Base-by-base conservation (phyloP, 2,113 vertebrate species). In the Mus spicilegus region DNA sequence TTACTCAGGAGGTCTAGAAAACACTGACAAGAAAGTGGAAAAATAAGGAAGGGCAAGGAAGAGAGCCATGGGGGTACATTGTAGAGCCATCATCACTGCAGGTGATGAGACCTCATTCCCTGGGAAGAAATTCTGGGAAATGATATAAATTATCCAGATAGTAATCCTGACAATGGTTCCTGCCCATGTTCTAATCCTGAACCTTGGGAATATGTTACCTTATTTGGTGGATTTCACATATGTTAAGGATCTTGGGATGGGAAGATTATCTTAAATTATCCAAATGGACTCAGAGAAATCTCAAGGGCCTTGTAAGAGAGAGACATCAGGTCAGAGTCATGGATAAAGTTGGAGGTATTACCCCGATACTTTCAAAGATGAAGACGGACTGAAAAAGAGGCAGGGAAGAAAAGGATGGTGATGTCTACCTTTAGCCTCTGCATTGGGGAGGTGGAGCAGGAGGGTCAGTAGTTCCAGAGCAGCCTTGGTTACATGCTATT, bases 221-320 rank as follows among this genome's bases (percentile, higher is more conserved):
- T 89, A 20, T 42, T 46, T 77, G 7, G 13, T 88, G 80, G 51
- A 80, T 13, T 88, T 87, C 80, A 65, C 54, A 69, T 30, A 20
- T 84, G 90, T 77, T 93, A 93, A 69, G 36, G 56, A 13, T 86
- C 58, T 78, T 82, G 33, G n/a, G 46, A 78, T 86, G 69, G n/a
- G 17, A 90, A 76, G 39, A 72, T 94, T 90, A 69, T 39, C 30
- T 42, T 36, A 33, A 73, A 65, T 49, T 49, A 86, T 58, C 46
- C 67, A 89, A 2, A 22, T 77, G 39, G 22, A 12, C 14, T 39
- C 46, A 72, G 42, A 56, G 16, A 56, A 67, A 80, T 72, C 87
- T 89, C 73, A 76, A 70, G 39, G 30, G 20, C 33, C 16, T 89
- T 39, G 22, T 49, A 63, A 39, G 46, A 92, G 28, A 65, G 9